A percentile compares a stretch with the other conserved stretches of the same genome.
phyloP scores from a whole-genome alignment of 2,888 invertebrate species.

The Lasioglossum calceatum region DNA sequence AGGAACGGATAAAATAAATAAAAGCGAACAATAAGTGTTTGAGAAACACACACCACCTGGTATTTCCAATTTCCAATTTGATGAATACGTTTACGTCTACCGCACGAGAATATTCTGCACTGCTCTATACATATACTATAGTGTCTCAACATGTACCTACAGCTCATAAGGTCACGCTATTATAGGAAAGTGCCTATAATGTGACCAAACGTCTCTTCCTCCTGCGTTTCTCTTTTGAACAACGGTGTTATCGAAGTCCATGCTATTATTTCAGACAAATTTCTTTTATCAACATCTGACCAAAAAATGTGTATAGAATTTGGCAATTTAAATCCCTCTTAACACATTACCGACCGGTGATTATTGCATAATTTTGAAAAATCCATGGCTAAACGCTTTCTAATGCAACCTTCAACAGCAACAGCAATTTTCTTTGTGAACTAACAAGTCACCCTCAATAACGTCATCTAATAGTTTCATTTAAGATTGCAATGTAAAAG shows the following conservation, averaged over 20 bases:
- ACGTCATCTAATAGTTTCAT: no score
- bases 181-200: conserved; percentile 33
- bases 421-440: no score
- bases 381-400: no score
- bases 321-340: background rate
- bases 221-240: conserved; percentile 11
- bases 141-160: conserved; percentile 3
- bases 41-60: background rate
- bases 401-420: no score
- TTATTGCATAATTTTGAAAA: no score
- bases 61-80: conserved; percentile 7
- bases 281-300: background rate
- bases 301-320: background rate
- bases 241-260: background rate
- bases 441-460: no score
- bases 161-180: conserved; percentile 32
- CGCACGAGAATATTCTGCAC: conserved; percentile 16
- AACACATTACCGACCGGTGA: no score
- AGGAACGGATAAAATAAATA: background rate
- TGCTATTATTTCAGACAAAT: background rate
- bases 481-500: no score
- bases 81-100: conserved; percentile 17
- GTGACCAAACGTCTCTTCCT: conserved; percentile 20
- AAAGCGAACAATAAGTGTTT: background rate
- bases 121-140: background rate